phyloP scores from a whole-genome alignment of 2,113 vertebrate species.

The Apteryx owenii region DNA sequence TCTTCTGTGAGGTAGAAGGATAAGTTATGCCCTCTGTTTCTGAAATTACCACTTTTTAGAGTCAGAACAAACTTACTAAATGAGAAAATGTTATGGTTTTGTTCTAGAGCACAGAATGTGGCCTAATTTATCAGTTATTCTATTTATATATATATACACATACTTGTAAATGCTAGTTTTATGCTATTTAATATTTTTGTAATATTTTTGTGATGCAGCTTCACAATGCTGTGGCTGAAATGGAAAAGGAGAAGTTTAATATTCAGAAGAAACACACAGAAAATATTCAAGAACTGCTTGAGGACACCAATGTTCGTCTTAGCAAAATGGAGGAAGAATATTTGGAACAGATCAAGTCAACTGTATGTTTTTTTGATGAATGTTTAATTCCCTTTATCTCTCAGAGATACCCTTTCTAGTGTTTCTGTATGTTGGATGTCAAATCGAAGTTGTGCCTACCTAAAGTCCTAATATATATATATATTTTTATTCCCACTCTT shows the following conservation, averaged over 20 bases:
- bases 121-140: neutral
- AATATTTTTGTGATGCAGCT: conserved; percentile 74
- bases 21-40: neutral
- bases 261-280: conserved; percentile 89
- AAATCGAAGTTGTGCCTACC: neutral
- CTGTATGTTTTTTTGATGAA: conserved; percentile 75
- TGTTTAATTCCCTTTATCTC: neutral
- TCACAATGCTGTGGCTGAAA: conserved; percentile 82
- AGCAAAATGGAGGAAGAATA: conserved; percentile 90
- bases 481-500: neutral
- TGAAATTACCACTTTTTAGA: neutral
- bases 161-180: neutral
- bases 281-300: conserved; percentile 89
- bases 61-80: neutral
- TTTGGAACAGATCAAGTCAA: conserved; percentile 79
- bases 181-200: neutral
- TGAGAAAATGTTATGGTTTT: neutral
- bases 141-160: accelerated
- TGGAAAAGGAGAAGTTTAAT: conserved; percentile 94
- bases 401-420: neutral
- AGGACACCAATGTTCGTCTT: conserved; percentile 88
- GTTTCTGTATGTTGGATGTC: neutral
- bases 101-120: neutral
- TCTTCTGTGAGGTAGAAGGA: neutral
- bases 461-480: neutral